Percentiles rank a stretch among this genome's conserved stretches.
Evolutionary conservation across 2,113 vertebrate genomes (phyloP).

Genomic region (Eolophus roseicapilla): DNA sequence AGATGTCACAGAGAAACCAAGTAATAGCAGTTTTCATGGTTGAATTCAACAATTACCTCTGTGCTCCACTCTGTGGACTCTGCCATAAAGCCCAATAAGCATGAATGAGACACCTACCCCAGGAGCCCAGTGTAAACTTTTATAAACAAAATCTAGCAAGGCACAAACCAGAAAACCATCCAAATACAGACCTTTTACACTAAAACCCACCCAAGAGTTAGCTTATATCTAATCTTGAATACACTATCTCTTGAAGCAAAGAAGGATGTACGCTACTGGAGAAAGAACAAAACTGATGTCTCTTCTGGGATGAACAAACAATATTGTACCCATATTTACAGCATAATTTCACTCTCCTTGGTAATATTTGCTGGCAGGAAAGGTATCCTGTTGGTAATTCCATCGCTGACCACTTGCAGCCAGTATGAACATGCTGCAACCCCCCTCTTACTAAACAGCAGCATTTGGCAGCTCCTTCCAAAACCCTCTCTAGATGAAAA

Average conservation of each 20-base stretch:
- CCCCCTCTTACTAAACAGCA: not conserved
- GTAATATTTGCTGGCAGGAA: not conserved
- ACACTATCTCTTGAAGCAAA: not conserved
- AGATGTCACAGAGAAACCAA: slow-evolving; percentile 46
- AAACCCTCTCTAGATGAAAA: not conserved
- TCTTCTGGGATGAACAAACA: not conserved
- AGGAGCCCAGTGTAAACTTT: not conserved
- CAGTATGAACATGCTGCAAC: not conserved
- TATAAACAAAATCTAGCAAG: not conserved
- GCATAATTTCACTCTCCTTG: not conserved
- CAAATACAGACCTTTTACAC: not conserved
- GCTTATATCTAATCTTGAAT: not conserved
- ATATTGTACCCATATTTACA: not conserved
- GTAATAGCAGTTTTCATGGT: slow-evolving; percentile 52
- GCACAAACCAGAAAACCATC: not conserved
- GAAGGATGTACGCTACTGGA: not conserved
- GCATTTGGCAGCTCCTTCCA: not conserved
- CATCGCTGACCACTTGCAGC: not conserved
- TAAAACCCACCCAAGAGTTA: not conserved
- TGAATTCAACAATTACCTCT: slow-evolving; percentile 42
- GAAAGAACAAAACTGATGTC: not conserved
- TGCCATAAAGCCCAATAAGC: slow-evolving; percentile 11
- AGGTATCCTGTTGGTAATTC: not conserved
- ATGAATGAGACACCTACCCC: not conserved
- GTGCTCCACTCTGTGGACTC: not conserved